Base-by-base conservation (phyloP, 1,140 invertebrate species). In the Zaprionus vittiger region DNA sequence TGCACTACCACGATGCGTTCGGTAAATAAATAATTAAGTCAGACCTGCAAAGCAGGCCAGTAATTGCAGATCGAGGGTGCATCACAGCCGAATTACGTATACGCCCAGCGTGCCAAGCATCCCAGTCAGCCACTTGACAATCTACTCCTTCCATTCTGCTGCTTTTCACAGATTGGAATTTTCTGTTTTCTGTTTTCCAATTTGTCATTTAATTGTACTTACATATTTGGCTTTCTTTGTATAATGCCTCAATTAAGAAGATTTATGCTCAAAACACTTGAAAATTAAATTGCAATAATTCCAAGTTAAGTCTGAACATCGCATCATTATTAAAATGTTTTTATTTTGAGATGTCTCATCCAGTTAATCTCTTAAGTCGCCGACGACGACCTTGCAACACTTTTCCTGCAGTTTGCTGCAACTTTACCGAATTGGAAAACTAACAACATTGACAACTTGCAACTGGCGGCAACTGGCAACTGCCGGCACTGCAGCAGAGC, bases 341-440 rank as follows among this genome's bases (percentile, higher is more conserved):
- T 41, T 41, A 41, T 41, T 41, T n/a, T 15, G 1, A 44, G 38
- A 5, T 44, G 38, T 44, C 38, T n/a, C 5, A 44, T 44, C 4
- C 38, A 47, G 41, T 17, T 47, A 17, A 47, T 47, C 41, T 47
- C 41, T 47, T 47, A 47, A 9, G 15, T 17, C 41, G 5, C 38
- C 3, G n/a, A 41, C 41, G 73, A 70, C 54, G 73, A 70, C 73
- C 73, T 75, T 75, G 73, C 52, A 24, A 47, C 61, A 41, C 5
- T 69, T 63, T 74, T 69, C 15, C 41, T 12, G 14, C 11, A 44
- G 34, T 4, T 31, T 31, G 0, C 7, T 28, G 38, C 57, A 47
- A 61, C 17, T 70, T 28, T 63, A 38, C 15, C 47, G 28, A 66
- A 47, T 57, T 66, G 49, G 67, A 28, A 66, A 75, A 56, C 31